Evolutionary conservation across 2,888 invertebrate genomes (phyloP).

Genomic region (Sesamia inferens): DNA sequence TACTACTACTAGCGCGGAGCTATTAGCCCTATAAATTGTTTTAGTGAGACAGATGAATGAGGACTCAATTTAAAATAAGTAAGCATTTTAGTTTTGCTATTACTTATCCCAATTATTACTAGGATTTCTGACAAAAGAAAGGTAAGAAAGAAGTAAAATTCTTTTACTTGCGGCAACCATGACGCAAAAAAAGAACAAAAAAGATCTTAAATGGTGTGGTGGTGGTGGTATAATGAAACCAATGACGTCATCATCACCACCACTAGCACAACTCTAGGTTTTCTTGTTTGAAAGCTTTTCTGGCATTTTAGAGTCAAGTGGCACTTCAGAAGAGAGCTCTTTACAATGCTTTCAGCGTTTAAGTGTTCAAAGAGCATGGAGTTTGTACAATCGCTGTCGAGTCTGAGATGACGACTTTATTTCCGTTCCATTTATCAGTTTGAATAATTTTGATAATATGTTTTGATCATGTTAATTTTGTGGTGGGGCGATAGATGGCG

Average conservation of each 20-base stretch:
- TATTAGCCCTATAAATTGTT: background rate
- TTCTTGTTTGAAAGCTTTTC: slow-evolving; percentile 59
- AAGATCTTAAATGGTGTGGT: no score
- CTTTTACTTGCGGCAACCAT: no score
- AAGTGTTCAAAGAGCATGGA: slow-evolving; percentile 51
- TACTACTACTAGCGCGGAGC: no score
- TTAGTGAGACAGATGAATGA: background rate
- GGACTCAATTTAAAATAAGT: background rate
- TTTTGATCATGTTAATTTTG: slow-evolving; percentile 24
- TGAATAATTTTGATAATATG: slow-evolving; percentile 27
- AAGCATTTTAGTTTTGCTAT: background rate
- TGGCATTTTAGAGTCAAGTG: slow-evolving; percentile 64
- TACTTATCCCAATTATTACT: background rate
- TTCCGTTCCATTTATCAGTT: slow-evolving; percentile 36
- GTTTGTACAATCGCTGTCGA: slow-evolving; percentile 54
- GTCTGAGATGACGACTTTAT: slow-evolving; percentile 41
- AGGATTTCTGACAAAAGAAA: background rate
- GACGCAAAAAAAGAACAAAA: no score
- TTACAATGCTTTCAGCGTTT: slow-evolving; percentile 56
- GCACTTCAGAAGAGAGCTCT: slow-evolving; percentile 58
- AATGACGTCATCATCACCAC: background rate
- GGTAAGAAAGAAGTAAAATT: no score
- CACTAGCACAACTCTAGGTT: slow-evolving; percentile 31
- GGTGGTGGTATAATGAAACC: background rate
- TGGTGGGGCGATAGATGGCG: slow-evolving; percentile 38